A percentile compares a stretch with the other conserved stretches of the same genome.
These are phyloP conservation scores for Solea senegalensis DNA, from an alignment of 2,113 vertebrate genomes.

Conservation along the genomic window DNA sequence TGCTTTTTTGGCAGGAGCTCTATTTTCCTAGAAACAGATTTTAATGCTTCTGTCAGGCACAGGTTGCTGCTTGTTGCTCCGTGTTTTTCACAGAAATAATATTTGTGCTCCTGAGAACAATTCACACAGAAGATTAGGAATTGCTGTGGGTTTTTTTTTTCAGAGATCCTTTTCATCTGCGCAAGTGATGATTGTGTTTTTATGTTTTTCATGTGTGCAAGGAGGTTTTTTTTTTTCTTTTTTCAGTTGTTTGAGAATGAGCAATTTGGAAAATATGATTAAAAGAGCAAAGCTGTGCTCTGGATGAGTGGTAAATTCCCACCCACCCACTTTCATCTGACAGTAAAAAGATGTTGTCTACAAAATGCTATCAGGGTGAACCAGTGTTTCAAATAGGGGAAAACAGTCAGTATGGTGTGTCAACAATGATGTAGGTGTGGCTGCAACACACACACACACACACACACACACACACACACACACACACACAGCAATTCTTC, in stretches of 20 bases:
- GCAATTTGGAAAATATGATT: conserved; percentile 9
- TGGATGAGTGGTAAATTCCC: conserved; percentile 4
- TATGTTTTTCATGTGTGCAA: neutral
- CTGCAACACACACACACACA: conserved; percentile 44
- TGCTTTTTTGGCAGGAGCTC: conserved; percentile 53
- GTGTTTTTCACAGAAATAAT: conserved; percentile 12
- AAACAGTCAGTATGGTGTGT: conserved; percentile 69
- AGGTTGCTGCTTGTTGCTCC: conserved; percentile 49
- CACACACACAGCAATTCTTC: conserved; percentile 1
- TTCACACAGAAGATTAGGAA: conserved; percentile 1
- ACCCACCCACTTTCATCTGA: conserved; percentile 37
- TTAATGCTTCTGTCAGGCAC: conserved; percentile 42
- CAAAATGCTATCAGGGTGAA: conserved; percentile 39
- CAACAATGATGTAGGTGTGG: conserved; percentile 71
- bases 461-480: conserved; percentile 29
- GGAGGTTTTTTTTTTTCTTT: neutral
- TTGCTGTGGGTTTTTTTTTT: conserved; percentile 4
- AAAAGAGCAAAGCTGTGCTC: conserved; percentile 3
- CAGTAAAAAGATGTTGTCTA: conserved; percentile 46
- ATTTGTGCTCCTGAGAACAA: conserved; percentile 3
- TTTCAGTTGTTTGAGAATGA: neutral
- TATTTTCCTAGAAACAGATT: conserved; percentile 31
- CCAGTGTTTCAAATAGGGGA: conserved; percentile 48
- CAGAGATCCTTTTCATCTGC: conserved; percentile 2
- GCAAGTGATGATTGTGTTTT: conserved; percentile 2